Base-by-base conservation (phyloP, 2,797 vertebrate species). In the Ficedula albicollis region DNA sequence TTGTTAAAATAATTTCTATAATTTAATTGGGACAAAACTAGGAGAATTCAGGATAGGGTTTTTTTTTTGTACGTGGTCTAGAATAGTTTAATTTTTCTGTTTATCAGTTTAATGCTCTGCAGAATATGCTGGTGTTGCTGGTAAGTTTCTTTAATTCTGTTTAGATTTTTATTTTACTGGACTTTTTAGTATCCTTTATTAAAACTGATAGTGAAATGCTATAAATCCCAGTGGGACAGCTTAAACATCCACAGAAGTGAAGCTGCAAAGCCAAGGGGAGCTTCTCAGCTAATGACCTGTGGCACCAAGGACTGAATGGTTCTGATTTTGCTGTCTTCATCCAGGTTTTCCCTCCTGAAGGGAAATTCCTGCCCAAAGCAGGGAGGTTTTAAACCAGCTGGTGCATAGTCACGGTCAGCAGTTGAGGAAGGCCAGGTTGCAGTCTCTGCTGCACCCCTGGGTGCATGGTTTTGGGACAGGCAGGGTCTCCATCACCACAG, bases 401-500 rank as follows among this genome's bases (percentile, higher is more conserved):
- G 21, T 49, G 38, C 15, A 0, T 7, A 12, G 32, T 32, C 4
- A 0, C 0, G 1, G 19, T n/a, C 49, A n/a, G 41, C 5, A 8
- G 11, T 14, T 55, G 10, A 15, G 64, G 43, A 64, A 25, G 26
- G 17, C 1, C 41, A 27, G 23, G 15, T 9, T 73, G 62, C 41
- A 36, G 15, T 34, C 15, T 49, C 19, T 70, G 12, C 26, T 23
- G 23, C 1, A 1, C 38, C 59, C 1, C 0, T 0, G 5, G 27
- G 32, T 11, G 10, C 0, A 0, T 44, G 3, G 4, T 23, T 67
- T 10, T 48, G 64, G 34, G 43, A 5, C 43, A 66, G 51, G 48
- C 73, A 49, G 43, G 4, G 11, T 56, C 69, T 73, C 77, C 18
- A 2, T 32, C 0, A 0, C 34, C 0, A 0, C 0, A 0, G 27